Percentiles rank a stretch among this genome's conserved stretches.
These are phyloP conservation scores for Xiphorhynchus elegans DNA, from an alignment of 2,113 vertebrate genomes.

Conservation along the genomic window DNA sequence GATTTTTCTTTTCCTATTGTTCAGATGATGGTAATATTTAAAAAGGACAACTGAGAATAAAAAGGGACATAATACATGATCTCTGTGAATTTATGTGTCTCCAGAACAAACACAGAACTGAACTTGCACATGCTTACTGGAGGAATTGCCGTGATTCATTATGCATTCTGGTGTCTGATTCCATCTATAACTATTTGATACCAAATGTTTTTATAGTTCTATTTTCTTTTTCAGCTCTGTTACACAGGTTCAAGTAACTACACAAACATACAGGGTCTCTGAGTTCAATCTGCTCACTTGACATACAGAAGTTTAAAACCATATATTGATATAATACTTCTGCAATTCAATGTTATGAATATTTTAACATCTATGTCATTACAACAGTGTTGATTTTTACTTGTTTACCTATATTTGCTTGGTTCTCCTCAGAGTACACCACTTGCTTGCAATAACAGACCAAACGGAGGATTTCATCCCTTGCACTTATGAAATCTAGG, in stretches of 20 bases:
- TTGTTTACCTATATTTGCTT: not conserved
- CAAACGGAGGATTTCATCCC: not conserved
- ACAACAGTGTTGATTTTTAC: not conserved
- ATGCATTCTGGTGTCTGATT: not conserved
- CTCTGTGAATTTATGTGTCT: not conserved
- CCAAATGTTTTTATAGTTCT: not conserved
- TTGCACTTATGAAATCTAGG: not conserved
- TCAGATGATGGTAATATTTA: not conserved
- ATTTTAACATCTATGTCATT: not conserved
- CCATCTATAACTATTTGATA: not conserved
- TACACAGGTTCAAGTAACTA: not conserved
- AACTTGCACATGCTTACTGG: not conserved
- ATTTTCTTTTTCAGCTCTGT: not conserved
- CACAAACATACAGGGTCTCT: not conserved
- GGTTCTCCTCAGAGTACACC: not conserved
- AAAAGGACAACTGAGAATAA: not conserved
- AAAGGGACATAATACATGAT: not conserved
- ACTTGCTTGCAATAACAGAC: not conserved
- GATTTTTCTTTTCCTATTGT: not conserved
- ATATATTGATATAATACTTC: not conserved
- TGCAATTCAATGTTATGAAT: not conserved
- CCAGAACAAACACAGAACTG: not conserved
- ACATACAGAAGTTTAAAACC: not conserved
- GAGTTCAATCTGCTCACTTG: not conserved
- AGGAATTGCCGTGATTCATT: not conserved